Conservation (phyloP, 37 sponge, comb jelly and placozoan species). For the Halichondria panicea region DNA sequence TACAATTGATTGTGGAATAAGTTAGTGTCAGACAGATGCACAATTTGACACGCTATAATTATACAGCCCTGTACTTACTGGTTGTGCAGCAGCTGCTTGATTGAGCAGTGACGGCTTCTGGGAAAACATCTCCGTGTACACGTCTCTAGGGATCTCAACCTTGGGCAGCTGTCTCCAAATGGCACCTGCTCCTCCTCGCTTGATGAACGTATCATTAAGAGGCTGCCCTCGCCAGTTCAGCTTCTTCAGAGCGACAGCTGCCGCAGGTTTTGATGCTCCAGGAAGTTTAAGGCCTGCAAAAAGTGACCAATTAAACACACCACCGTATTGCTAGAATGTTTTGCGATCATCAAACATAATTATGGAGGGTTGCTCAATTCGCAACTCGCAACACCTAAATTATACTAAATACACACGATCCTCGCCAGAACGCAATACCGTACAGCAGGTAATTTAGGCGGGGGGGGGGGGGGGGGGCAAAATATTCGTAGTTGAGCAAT, state of each 20-base stretch:
- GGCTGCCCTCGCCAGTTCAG: slow-evolving; percentile 74
- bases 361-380: background rate
- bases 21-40: too few relatives aligned
- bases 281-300: background rate
- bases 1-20: too few relatives aligned
- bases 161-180: slow-evolving; percentile 74
- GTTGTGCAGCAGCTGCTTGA: slow-evolving; percentile 1
- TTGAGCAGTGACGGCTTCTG: too few relatives aligned
- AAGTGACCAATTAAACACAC: background rate
- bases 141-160: slow-evolving; percentile 63
- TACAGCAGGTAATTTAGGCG: background rate
- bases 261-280: background rate
- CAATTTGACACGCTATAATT: too few relatives aligned
- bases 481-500: too few relatives aligned
- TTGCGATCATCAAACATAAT: background rate
- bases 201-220: slow-evolving; percentile 4
- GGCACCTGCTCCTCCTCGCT: slow-evolving; percentile 27
- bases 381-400: too few relatives aligned
- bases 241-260: slow-evolving; percentile 49
- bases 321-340: background rate
- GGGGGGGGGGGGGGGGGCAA: slow-evolving; percentile 44
- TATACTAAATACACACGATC: too few relatives aligned
- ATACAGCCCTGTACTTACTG: slow-evolving; percentile 8
- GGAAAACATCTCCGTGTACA: slow-evolving; percentile 55
- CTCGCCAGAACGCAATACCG: too few relatives aligned